phyloP scores from a whole-genome alignment of 2,888 invertebrate genomes.

The Drosophila prolongata region DNA sequence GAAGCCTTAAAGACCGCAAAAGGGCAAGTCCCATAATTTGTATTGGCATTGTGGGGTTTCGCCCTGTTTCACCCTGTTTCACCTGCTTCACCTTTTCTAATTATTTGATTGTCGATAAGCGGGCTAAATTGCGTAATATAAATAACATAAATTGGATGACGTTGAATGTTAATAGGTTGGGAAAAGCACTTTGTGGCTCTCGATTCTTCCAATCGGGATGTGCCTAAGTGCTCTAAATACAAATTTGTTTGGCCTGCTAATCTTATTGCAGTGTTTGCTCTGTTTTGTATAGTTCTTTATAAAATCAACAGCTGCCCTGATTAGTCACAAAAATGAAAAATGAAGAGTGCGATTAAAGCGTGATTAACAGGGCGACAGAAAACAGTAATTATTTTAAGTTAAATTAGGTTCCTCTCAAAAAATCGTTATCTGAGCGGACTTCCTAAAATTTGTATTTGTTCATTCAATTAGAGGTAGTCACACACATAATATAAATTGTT shows the following conservation, averaged over 20 bases:
- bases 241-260: slow-evolving; percentile 16
- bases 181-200: slow-evolving; percentile 2
- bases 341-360: neutral
- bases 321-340: neutral
- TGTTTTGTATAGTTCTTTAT: slow-evolving; percentile 8
- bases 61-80: slow-evolving; percentile 13
- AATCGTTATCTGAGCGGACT: slow-evolving; percentile 2
- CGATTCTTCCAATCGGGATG: slow-evolving; percentile 10
- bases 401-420: neutral
- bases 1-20: slow-evolving; percentile 13
- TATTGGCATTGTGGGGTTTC: slow-evolving; percentile 35
- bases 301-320: slow-evolving; percentile 23
- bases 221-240: slow-evolving; percentile 21
- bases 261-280: slow-evolving; percentile 17
- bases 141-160: slow-evolving; percentile 47
- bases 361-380: slow-evolving; percentile 7
- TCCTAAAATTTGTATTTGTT: slow-evolving; percentile 8
- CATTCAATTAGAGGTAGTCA: slow-evolving; percentile 1
- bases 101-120: slow-evolving; percentile 72
- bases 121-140: slow-evolving; percentile 48
- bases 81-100: slow-evolving; percentile 47
- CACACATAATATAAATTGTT: slow-evolving; percentile 8
- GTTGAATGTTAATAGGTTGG: slow-evolving; percentile 16
- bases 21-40: slow-evolving; percentile 38
- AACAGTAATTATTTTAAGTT: neutral